Evolutionary conservation across 2,113 vertebrate species (phyloP).

Genomic region (Chiloscyllium plagiosum): DNA sequence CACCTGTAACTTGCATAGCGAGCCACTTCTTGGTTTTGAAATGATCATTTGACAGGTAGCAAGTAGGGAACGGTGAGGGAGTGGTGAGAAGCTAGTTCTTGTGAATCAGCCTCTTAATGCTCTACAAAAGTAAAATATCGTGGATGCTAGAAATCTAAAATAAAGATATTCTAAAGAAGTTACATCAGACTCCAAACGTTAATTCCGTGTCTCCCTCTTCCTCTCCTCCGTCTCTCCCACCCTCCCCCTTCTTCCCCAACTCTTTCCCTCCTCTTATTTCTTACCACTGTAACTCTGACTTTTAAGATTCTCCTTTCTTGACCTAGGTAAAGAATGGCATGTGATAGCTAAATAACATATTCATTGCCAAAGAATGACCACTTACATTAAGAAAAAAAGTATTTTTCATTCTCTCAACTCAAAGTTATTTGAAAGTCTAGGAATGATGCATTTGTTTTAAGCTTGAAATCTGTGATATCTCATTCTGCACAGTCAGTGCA

Average conservation of each 20-base stretch:
- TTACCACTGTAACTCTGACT: not conserved
- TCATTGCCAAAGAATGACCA: not conserved
- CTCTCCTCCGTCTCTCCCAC: no score
- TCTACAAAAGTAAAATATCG: no score
- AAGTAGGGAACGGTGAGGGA: not conserved
- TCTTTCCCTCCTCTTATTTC: no score
- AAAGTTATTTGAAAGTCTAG: not conserved
- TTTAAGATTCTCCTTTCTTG: not conserved
- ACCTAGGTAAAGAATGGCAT: not conserved
- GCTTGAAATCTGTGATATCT: not conserved
- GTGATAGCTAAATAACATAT: not conserved
- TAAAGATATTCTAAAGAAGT: no score
- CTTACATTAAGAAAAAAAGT: not conserved
- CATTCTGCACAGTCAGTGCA: not conserved
- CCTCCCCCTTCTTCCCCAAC: no score
- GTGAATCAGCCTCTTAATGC: not conserved
- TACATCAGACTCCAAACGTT: no score
- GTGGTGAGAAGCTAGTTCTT: not conserved
- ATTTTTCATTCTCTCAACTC: not conserved
- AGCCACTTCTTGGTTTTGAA: conserved; percentile 59
- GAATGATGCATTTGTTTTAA: not conserved
- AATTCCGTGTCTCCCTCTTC: no score
- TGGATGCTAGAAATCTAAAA: no score
- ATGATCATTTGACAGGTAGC: conserved; percentile 51
- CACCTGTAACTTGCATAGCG: conserved; percentile 63